Evolutionary conservation across 2,113 vertebrate genomes (phyloP).

Genomic region (Australoheros scitulus): DNA sequence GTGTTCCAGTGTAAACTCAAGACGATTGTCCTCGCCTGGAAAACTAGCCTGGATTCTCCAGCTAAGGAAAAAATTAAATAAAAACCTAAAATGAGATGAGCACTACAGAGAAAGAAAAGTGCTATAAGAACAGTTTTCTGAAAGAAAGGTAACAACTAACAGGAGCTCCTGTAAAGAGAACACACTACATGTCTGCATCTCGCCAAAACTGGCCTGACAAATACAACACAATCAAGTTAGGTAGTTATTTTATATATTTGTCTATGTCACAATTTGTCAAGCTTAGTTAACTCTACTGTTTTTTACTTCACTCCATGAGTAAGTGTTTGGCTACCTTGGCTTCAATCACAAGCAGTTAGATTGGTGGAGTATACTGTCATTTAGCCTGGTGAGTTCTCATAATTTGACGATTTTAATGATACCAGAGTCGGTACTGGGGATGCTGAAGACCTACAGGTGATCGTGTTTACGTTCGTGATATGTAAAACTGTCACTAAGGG

Average conservation of each 20-base stretch:
- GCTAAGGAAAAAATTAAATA: neutral
- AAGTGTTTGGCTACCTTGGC: slow-evolving; percentile 22
- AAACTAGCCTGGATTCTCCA: slow-evolving; percentile 26
- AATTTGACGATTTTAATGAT: neutral
- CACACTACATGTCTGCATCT: neutral
- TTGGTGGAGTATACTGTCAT: slow-evolving; percentile 3
- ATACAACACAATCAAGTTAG: slow-evolving; percentile 33
- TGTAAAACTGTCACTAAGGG: slow-evolving; percentile 8
- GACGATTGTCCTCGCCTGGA: slow-evolving; percentile 64
- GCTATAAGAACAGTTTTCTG: slow-evolving; percentile 10
- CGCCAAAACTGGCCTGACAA: slow-evolving; percentile 14
- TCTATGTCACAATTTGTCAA: slow-evolving; percentile 30
- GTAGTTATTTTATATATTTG: slow-evolving; percentile 21
- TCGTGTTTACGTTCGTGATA: neutral
- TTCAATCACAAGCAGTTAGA: slow-evolving; percentile 37
- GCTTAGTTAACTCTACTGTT: slow-evolving; percentile 35
- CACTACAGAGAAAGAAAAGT: slow-evolving; percentile 25
- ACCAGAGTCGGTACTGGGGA: neutral
- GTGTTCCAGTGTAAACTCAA: slow-evolving; percentile 46
- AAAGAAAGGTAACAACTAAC: slow-evolving; percentile 3
- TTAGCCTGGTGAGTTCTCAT: slow-evolving; percentile 1
- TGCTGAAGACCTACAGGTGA: neutral
- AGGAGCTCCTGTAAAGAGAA: slow-evolving; percentile 6
- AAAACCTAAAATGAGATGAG: neutral
- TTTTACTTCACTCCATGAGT: slow-evolving; percentile 30